Conservation (phyloP, 2,797 vertebrate species). For the Coreius guichenoti region DNA sequence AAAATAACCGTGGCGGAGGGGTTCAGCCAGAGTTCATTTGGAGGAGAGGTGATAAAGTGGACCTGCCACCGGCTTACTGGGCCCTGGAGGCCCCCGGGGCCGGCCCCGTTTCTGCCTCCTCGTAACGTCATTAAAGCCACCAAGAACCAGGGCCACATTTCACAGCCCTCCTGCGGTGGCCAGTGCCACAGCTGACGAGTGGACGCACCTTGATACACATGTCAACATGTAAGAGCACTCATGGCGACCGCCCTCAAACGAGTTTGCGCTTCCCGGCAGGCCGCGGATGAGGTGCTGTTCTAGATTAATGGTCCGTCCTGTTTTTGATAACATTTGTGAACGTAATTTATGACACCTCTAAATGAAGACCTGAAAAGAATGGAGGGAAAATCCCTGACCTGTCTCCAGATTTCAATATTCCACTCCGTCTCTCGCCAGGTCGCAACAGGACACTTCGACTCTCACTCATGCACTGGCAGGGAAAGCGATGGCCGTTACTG, state of each 20-base stretch:
- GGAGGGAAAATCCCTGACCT: conserved; percentile 21
- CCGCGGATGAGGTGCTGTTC: background rate
- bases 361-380: conserved; percentile 13
- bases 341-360: conserved; percentile 17
- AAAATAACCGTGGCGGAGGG: conserved; percentile 56
- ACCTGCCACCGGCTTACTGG: conserved; percentile 68
- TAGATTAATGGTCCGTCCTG: background rate
- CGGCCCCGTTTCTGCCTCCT: conserved; percentile 57
- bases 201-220: background rate
- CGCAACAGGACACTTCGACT: conserved; percentile 32
- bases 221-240: conserved; percentile 3
- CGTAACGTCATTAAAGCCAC: conserved; percentile 52
- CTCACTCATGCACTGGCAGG: conserved; percentile 16
- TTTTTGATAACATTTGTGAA: conserved; percentile 4
- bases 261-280: background rate
- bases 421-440: conserved; percentile 31
- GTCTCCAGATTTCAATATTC: conserved; percentile 42
- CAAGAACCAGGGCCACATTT: conserved; percentile 30
- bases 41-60: conserved; percentile 68
- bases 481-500: background rate
- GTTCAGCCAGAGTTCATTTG: conserved; percentile 70
- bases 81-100: conserved; percentile 64
- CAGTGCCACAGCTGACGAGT: background rate
- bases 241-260: background rate
- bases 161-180: conserved; percentile 18